Base-by-base conservation (phyloP, 2,113 vertebrate species). In the Gallinago jamesoni region DNA sequence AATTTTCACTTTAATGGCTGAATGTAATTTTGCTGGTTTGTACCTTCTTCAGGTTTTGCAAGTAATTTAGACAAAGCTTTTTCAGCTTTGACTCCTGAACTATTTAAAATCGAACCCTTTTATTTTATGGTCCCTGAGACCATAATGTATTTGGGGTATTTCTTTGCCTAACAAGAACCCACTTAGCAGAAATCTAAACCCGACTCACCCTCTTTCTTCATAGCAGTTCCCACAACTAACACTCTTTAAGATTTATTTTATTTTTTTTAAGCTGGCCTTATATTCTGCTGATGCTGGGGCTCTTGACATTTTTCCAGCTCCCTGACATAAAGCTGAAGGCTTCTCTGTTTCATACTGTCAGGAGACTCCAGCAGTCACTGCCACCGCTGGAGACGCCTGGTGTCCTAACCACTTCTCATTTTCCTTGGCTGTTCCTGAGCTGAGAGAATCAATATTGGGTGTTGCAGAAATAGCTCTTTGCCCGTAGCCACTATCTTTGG, bases 401-500 rank as follows among this genome's bases (percentile, higher is more conserved):
- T 73, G 69, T 69, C 67, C 62, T 72, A 73, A 89, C 43, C 39
- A 93, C 66, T 41, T 66, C 57, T 87, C 67, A 69, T 96, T 96
- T 96, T 87, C 41, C 35, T 95, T 96, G 89, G 77, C 94, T 85
- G 33, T 4, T 82, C 39, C 93, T 23, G 27, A 68, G 28, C 80
- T 39, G 64, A 77, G 25, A 87, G 62, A 75, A 84, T 84, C 89
- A 95, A 89, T 57, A 95, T 2, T 81, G 35, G 9, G 10, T 66
- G 24, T 53, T 75, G 35, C 73, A 94, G n/a, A 84, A 95, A 89
- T 3, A 93, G 27, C 4, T 37, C 27, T 43, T 67, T 67, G 35
- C 67, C 63, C 20, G 1, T 35, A 77, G 57, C 63, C 59, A 37
- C 47, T 70, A 62, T 43, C 63, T 87, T 66, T 93, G 89, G 59